phyloP scores from a whole-genome alignment of 2,797 vertebrate genomes.

The Bucorvus abyssinicus region DNA sequence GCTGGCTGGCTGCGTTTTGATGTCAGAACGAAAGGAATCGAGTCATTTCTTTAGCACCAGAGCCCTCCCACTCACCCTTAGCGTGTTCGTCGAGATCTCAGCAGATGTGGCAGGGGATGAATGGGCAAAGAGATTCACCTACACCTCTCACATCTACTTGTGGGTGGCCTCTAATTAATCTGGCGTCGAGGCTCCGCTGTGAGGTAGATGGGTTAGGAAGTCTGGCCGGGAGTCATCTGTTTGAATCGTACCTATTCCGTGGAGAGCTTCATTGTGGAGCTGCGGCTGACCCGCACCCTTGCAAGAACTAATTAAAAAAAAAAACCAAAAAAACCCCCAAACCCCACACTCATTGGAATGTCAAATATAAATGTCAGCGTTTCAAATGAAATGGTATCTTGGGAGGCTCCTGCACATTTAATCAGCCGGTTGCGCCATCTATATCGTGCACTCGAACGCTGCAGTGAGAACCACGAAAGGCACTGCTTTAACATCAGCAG shows the following conservation, averaged over 20 bases:
- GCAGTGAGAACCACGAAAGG: slow-evolving; percentile 39
- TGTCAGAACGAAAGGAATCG: not conserved
- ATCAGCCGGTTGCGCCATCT: slow-evolving; percentile 32
- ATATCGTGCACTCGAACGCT: not conserved
- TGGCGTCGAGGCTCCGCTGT: not conserved
- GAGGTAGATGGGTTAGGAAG: slow-evolving; percentile 30
- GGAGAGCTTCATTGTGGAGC: not conserved
- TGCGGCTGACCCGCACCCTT: not conserved
- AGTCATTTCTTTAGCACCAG: not conserved
- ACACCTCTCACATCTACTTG: not conserved
- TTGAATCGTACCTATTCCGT: not conserved
- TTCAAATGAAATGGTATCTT: slow-evolving; percentile 8
- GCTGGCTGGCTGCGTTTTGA: not conserved
- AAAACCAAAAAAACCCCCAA: not conserved
- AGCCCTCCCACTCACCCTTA: not conserved
- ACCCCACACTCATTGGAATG: slow-evolving; percentile 4
- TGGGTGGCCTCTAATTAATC: slow-evolving; percentile 61
- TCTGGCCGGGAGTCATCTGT: slow-evolving; percentile 10
- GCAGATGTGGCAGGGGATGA: slow-evolving; percentile 1
- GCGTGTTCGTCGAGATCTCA: not conserved
- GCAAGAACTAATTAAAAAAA: slow-evolving; percentile 39
- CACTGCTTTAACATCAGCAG: slow-evolving; percentile 56
- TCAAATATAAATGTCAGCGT: slow-evolving; percentile 39
- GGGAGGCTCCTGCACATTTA: slow-evolving; percentile 49
- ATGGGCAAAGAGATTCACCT: slow-evolving; percentile 24